These are phyloP conservation scores for Sisor rabdophorus DNA, from an alignment of 2,113 vertebrate species.

Conservation along the genomic window DNA sequence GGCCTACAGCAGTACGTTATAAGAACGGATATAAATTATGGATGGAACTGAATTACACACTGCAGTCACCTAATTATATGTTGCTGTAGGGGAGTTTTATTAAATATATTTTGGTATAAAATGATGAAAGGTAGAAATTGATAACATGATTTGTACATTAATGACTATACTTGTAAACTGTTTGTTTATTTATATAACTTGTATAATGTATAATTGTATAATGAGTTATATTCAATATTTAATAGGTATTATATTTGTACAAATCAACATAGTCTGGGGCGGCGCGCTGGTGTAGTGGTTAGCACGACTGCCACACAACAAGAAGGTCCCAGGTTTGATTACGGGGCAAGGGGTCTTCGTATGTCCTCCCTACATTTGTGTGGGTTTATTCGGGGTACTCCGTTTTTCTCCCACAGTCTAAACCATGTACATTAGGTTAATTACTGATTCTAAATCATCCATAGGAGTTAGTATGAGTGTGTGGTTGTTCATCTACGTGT, in stretches of 20 bases:
- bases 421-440: no score
- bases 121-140: not conserved
- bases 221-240: not conserved
- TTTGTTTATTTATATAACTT: not conserved
- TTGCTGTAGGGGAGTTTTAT: constrained; percentile 15
- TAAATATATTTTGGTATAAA: constrained; percentile 20
- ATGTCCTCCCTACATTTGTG: no score
- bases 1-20: constrained; percentile 2
- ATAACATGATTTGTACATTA: constrained; percentile 3
- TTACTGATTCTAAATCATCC: no score
- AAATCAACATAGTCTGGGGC: not conserved
- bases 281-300: no score
- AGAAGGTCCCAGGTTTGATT: no score
- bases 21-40: constrained; percentile 1
- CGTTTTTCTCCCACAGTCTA: no score
- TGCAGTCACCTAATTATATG: constrained; percentile 22
- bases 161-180: not conserved
- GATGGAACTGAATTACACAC: constrained; percentile 12
- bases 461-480: no score
- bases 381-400: no score
- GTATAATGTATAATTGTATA: not conserved
- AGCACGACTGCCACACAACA: no score
- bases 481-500: no score
- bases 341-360: no score
- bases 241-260: not conserved